These are phyloP conservation scores for Menura novaehollandiae DNA, from an alignment of 2,113 vertebrate genomes.

Conservation along the genomic window DNA sequence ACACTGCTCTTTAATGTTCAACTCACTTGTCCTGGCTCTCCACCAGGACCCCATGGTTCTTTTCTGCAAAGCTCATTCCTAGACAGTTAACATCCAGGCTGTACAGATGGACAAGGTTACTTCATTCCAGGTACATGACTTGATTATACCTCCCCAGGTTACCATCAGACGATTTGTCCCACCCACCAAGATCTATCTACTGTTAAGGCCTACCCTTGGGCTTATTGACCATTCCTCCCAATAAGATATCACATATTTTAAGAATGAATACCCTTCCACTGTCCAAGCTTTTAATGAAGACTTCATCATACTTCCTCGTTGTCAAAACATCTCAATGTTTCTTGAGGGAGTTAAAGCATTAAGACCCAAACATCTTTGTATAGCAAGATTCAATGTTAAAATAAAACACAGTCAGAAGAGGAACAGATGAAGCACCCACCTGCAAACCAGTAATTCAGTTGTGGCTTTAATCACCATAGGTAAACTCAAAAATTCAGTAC, in stretches of 20 bases:
- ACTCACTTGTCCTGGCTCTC: neutral
- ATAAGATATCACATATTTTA: fast-evolving
- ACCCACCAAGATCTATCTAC: neutral
- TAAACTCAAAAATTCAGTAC: neutral
- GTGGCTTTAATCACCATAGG: neutral
- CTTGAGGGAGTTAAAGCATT: neutral
- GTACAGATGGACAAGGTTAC: neutral
- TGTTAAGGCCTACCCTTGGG: neutral
- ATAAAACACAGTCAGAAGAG: neutral
- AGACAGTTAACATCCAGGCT: fast-evolving
- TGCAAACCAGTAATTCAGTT: neutral
- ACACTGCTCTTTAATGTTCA: neutral
- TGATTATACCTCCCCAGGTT: neutral
- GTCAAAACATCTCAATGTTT: neutral
- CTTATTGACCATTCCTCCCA: neutral
- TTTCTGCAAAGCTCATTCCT: neutral
- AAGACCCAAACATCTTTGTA: neutral
- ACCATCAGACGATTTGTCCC: neutral
- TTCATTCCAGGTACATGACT: neutral
- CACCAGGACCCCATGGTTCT: neutral
- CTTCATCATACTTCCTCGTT: neutral
- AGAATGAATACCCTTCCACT: neutral
- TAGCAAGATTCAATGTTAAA: neutral
- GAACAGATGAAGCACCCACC: neutral
- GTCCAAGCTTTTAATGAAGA: neutral